Base-by-base conservation (phyloP, 2,888 invertebrate genomes). In the Tortricodes alternella region DNA sequence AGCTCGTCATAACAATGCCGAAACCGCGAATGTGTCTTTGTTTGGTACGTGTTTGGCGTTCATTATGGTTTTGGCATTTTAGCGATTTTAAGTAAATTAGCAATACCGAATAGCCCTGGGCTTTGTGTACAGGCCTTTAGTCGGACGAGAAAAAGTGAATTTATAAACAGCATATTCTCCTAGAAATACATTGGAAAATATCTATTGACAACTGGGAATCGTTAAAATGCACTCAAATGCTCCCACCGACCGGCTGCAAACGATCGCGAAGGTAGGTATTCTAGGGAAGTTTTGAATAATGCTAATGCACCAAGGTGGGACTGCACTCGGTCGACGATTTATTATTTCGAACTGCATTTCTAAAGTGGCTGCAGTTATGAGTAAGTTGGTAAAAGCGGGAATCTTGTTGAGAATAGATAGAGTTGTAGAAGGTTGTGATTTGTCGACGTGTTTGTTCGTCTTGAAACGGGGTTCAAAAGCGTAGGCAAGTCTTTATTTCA, bases 251-350 rank as follows among this genome's bases (percentile, higher is more conserved):
- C 53, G 55, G 60, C 53, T 53, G 60, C 50, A 65, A 66, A 61
- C 61, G 61, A 62, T 64, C 56, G 57, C 64, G 46, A n/a, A n/a
- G n/a, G n/a, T n/a, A n/a, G n/a, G n/a, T 63, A 59, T 65, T 64
- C 61, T 55, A 64, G 55, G 27, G 46, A 68, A 69, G 53, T 70
- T 70, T 63, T 71, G 73, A 71, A 66, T 70, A 73, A 73, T 71
- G 69, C 61, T 70, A 67, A 70, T 70, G 67, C 62, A 52, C 59
- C 41, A 52, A 53, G 52, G 49, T 44, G 62, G 57, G 43, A 46
- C 49, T 48, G 51, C 34, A 43, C 43, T 43, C 43, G 46, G 35
- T 37, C 4, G 34, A 39, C 58, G 63, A 70, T 70, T 67, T 70
- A 70, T 71, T 59, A 55, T 56, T 50, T 58, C 56, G 60, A 62